A percentile compares a stretch with the other conserved stretches of the same genome.
Conservation (phyloP, 30 jellyfish, hydroid and myxozoan genomes). For the Aurelia coerulea region DNA sequence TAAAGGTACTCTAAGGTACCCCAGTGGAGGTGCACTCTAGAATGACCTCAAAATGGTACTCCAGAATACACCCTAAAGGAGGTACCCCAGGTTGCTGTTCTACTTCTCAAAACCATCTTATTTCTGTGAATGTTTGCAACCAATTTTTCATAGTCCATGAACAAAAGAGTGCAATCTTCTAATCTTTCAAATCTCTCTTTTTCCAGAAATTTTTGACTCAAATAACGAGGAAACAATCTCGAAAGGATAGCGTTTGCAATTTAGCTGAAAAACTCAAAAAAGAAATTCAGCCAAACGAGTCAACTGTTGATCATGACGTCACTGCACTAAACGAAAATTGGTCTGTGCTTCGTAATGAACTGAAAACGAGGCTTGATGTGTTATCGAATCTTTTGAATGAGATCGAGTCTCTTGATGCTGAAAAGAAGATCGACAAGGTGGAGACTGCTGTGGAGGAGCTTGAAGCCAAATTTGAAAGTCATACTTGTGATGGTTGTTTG, state of each 20-base stretch:
- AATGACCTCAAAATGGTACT: no score
- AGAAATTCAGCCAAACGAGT: slow-evolving; percentile 10
- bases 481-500: not conserved
- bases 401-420: slow-evolving; percentile 36
- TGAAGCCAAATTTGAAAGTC: slow-evolving; percentile 41
- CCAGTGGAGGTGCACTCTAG: no score
- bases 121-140: no score
- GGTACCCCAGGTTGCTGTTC: no score
- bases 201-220: slow-evolving; percentile 15
- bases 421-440: slow-evolving; percentile 13
- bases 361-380: slow-evolving; percentile 41
- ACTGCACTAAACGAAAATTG: slow-evolving; percentile 17
- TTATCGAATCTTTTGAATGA: slow-evolving; percentile 16
- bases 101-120: no score
- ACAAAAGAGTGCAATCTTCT: no score
- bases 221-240: slow-evolving; percentile 7
- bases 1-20: no score
- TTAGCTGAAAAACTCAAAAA: slow-evolving; percentile 23
- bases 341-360: slow-evolving; percentile 31
- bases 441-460: slow-evolving; percentile 44
- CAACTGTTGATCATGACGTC: slow-evolving; percentile 16
- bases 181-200: no score
- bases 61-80: no score
- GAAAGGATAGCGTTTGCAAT: not conserved
- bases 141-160: no score